Evolutionary conservation across 2,888 invertebrate species (phyloP).

Genomic region (Leptinotarsa peninsularis): DNA sequence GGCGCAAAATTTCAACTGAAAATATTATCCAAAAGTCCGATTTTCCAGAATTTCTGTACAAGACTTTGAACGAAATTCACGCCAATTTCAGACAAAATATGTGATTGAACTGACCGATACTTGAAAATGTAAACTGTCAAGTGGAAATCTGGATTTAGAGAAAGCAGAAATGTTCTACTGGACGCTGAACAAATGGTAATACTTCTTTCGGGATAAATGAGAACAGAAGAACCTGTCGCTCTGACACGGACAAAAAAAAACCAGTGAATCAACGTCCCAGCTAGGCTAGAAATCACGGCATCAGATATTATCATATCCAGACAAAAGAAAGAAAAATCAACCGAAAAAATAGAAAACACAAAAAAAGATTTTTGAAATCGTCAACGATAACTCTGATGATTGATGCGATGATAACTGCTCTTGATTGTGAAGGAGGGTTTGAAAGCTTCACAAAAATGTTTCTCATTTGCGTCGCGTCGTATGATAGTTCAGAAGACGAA

Average conservation of each 20-base stretch:
- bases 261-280: background rate
- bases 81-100: constrained; percentile 2
- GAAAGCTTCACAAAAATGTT: background rate
- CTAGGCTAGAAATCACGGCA: background rate
- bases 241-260: background rate
- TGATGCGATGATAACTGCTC: background rate
- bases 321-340: background rate
- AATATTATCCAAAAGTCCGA: constrained; percentile 36
- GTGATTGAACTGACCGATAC: too few relatives aligned
- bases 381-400: background rate
- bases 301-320: background rate
- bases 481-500: constrained; percentile 3
- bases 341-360: background rate
- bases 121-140: too few relatives aligned
- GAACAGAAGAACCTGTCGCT: background rate
- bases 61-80: background rate
- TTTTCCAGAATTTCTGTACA: constrained; percentile 33
- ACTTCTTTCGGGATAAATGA: background rate
- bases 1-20: constrained; percentile 41
- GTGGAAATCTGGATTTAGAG: constrained; percentile 1
- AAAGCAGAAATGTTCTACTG: background rate
- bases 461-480: background rate
- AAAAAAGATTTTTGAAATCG: background rate
- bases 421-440: background rate
- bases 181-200: constrained; percentile 8